phyloP scores from a whole-genome alignment of 2,797 vertebrate genomes.

The Myotis planiceps region DNA sequence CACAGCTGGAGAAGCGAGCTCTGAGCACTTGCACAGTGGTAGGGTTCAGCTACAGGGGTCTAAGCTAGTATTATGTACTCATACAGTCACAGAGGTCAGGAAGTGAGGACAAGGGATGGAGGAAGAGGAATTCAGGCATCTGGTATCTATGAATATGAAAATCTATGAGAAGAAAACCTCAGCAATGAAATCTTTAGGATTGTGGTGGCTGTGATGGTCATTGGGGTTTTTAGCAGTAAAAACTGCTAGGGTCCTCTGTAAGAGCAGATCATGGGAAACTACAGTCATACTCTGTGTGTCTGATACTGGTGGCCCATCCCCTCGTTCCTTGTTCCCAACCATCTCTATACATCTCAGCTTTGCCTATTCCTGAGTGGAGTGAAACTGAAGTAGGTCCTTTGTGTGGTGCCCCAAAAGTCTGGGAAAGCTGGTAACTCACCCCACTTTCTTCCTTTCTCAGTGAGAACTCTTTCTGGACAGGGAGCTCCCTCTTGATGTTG shows the following conservation, averaged over 20 bases:
- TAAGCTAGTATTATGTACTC: not conserved
- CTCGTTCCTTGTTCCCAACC: not conserved
- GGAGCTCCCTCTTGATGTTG: not conserved
- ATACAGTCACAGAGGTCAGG: not conserved
- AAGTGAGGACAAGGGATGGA: not conserved
- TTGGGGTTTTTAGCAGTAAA: not conserved
- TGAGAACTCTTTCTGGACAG: not conserved
- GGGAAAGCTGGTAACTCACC: not conserved
- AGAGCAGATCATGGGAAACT: not conserved
- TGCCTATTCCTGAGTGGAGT: not conserved
- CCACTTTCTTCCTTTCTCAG: not conserved
- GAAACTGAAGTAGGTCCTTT: not conserved
- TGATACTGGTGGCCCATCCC: not conserved
- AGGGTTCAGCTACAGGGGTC: not conserved
- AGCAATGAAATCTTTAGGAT: not conserved
- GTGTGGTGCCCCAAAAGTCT: not conserved
- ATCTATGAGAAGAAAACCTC: not conserved
- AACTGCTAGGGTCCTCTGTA: not conserved
- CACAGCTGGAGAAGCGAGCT: not conserved
- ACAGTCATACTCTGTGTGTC: not conserved
- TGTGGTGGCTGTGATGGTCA: not conserved
- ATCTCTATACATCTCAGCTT: not conserved
- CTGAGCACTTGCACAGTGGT: not conserved
- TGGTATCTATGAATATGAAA: not conserved
- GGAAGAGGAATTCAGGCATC: not conserved